Evolutionary conservation across 2,113 vertebrate species (phyloP).

Genomic region (Bagarius yarrelli): DNA sequence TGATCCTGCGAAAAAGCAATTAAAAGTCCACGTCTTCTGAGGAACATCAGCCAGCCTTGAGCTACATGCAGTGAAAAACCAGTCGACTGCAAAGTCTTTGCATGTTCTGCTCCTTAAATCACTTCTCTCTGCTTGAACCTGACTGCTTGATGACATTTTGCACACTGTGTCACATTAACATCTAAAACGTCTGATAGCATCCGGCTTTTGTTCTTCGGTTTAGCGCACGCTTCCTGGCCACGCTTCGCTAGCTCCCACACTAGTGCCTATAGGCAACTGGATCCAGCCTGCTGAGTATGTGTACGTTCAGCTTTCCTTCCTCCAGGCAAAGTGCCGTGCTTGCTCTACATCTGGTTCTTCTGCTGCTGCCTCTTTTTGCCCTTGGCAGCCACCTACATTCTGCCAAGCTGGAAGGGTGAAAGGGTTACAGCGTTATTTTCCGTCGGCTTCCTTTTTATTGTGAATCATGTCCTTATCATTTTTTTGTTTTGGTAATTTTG

Average conservation of each 20-base stretch:
- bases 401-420: slow-evolving; percentile 21
- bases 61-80: slow-evolving; percentile 37
- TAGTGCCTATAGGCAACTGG: not conserved
- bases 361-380: slow-evolving; percentile 14
- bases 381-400: slow-evolving; percentile 22
- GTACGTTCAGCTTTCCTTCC: slow-evolving; percentile 12
- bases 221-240: slow-evolving; percentile 10
- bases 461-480: not conserved
- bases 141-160: slow-evolving; percentile 40
- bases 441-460: not conserved
- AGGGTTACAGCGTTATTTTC: slow-evolving; percentile 13
- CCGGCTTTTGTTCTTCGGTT: slow-evolving; percentile 5
- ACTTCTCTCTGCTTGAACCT: slow-evolving; percentile 47
- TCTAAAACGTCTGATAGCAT: slow-evolving; percentile 25
- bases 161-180: slow-evolving; percentile 19
- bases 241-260: slow-evolving; percentile 11
- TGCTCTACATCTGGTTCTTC: slow-evolving; percentile 36
- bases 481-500: not conserved
- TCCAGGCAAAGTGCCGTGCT: slow-evolving; percentile 12
- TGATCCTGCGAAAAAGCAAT: slow-evolving; percentile 50
- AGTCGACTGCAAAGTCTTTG: slow-evolving; percentile 16
- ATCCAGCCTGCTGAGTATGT: slow-evolving; percentile 26
- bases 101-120: slow-evolving; percentile 29
- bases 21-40: slow-evolving; percentile 43
- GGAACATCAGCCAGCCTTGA: slow-evolving; percentile 36